Conservation (phyloP, 2,888 invertebrate genomes). For the Quadroppia sp. region DNA sequence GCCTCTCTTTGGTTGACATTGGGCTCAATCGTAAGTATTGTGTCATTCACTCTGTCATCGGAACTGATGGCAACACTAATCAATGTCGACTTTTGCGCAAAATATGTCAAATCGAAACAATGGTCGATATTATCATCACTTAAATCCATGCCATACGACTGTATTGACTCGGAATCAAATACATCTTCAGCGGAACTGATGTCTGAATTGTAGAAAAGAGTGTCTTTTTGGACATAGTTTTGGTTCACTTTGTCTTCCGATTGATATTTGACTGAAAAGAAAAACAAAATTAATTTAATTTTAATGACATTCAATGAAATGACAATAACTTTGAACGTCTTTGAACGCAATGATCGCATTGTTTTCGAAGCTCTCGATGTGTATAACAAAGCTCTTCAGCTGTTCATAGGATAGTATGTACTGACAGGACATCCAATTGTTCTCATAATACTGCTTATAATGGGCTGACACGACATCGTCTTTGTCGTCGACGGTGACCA, state of each 20-base stretch:
- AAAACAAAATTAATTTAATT: neutral
- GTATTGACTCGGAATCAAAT: too few relatives aligned
- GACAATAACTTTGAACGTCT: neutral
- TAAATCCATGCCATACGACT: too few relatives aligned
- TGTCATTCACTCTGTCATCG: neutral
- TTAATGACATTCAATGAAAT: neutral
- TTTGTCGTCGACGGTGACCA: too few relatives aligned
- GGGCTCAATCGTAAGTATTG: neutral
- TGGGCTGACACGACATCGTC: neutral
- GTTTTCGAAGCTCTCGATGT: neutral
- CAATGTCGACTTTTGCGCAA: too few relatives aligned
- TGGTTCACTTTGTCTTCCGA: neutral
- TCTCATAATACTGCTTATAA: neutral
- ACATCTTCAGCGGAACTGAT: too few relatives aligned
- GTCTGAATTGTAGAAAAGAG: too few relatives aligned
- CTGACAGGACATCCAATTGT: neutral
- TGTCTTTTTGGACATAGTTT: too few relatives aligned
- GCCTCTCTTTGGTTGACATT: neutral
- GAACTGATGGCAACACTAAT: neutral
- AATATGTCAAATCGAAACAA: too few relatives aligned
- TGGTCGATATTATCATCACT: too few relatives aligned
- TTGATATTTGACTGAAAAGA: neutral
- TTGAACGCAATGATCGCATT: constrained; percentile 1
- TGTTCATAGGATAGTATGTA: neutral
- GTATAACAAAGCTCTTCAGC: neutral